These are phyloP conservation scores for Siniperca scherzeri DNA, from an alignment of 2,797 vertebrate species.

Conservation along the genomic window DNA sequence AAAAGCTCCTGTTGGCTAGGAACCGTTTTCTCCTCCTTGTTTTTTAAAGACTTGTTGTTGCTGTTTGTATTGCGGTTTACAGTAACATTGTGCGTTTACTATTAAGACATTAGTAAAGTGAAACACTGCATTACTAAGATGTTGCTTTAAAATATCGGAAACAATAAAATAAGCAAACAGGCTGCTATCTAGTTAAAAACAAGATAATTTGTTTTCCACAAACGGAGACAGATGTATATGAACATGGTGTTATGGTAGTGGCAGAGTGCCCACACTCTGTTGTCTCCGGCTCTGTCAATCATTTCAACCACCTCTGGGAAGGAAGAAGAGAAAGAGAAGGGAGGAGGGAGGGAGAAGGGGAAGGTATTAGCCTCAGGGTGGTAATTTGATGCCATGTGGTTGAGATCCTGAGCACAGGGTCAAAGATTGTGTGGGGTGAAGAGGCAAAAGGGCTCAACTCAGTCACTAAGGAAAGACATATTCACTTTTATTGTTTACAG, in stretches of 20 bases:
- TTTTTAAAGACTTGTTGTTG: conserved; percentile 52
- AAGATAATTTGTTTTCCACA: conserved; percentile 19
- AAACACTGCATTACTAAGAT: conserved; percentile 9
- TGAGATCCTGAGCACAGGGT: conserved; percentile 62
- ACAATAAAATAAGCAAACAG: conserved; percentile 31
- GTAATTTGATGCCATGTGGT: conserved; percentile 67
- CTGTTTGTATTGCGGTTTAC: conserved; percentile 59
- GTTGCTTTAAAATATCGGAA: conserved; percentile 38
- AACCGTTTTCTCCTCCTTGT: conserved; percentile 42
- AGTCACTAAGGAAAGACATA: conserved; percentile 25
- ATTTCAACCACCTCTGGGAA: conserved; percentile 60
- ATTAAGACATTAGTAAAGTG: conserved; percentile 11
- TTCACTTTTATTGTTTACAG: neutral
- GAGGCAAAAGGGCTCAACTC: conserved; percentile 45
- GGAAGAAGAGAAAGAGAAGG: conserved; percentile 35
- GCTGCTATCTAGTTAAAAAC: conserved; percentile 46
- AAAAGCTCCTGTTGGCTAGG: conserved; percentile 69
- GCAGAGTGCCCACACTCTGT: conserved; percentile 31
- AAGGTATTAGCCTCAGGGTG: conserved; percentile 57
- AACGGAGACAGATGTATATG: conserved; percentile 20
- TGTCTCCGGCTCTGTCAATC: conserved; percentile 71
- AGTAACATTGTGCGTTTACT: conserved; percentile 27
- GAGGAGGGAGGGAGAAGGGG: conserved; percentile 26
- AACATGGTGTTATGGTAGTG: conserved; percentile 12
- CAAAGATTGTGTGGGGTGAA: conserved; percentile 69